Conservation (phyloP, 1,140 invertebrate species). For the Dolichoris vasculosae region DNA sequence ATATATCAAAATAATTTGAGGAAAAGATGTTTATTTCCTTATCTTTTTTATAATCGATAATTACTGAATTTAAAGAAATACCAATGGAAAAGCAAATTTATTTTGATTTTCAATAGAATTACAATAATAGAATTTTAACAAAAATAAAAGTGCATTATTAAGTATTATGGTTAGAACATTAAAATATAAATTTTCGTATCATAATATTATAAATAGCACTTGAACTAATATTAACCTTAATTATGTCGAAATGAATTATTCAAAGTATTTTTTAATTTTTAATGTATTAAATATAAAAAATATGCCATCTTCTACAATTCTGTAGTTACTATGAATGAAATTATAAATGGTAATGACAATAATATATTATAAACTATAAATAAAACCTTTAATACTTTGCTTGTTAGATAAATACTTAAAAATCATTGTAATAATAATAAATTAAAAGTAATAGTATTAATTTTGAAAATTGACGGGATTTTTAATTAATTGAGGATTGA, state of each 20-base stretch:
- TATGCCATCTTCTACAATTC: background rate
- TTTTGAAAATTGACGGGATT: background rate
- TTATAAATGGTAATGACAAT: constrained; percentile 1
- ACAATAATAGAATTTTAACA: background rate
- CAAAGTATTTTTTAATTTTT: constrained; percentile 43
- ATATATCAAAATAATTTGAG: background rate
- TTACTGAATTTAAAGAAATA: background rate
- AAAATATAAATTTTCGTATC: background rate
- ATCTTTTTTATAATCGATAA: background rate
- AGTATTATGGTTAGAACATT: background rate
- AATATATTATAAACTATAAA: constrained; percentile 2
- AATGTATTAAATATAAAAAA: too few relatives aligned
- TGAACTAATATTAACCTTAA: constrained; percentile 16
- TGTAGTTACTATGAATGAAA: background rate
- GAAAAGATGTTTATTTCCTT: background rate
- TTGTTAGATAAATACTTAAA: background rate
- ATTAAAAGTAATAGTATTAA: background rate
- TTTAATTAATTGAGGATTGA: background rate
- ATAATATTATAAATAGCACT: background rate
- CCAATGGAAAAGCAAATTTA: background rate
- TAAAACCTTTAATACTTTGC: constrained; percentile 1
- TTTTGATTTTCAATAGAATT: background rate
- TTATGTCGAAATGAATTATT: background rate
- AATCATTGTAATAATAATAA: background rate
- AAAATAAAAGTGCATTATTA: constrained; percentile 1